Evolutionary conservation across 2,113 vertebrate genomes (phyloP), one percentile per base, ranked within the genome.

Genomic region (Protomyctophum bolini): DNA sequence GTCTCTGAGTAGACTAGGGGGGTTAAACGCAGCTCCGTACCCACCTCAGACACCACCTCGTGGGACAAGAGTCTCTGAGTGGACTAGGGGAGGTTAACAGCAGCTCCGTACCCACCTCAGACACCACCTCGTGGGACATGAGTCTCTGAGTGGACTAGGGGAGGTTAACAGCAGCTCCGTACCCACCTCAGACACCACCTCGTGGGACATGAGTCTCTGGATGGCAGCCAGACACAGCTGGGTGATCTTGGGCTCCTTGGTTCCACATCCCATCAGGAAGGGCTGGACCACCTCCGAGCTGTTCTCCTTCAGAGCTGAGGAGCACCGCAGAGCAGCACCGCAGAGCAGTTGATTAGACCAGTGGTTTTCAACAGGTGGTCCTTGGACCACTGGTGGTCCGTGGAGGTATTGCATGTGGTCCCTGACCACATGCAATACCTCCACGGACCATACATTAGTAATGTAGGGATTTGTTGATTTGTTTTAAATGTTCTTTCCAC

Each of bases 231-330:
- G 91, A 89, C 97, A 99, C 1, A 99, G 92, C 80, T 98, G 98
- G 83, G 98, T 98, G 86, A 99, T 98, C 93, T 98, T 99, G 79
- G 96, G 98, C 89, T 99, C 97, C 91, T 99, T 99, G 85, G 98
- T 99, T 86, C 98, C 98, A 87, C 98, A 99, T 55, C 97, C 98
- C 97, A 99, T 99, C 69, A 99, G 94, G 84, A 99, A 98, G 58
- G 97, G 97, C 73, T 99, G 97, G 82, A 99, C 97, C 63, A 98
- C 96, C 84, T 99, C 98, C 6, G 95, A 98, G 91, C 98, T 99
- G 91, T 97, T 97, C 81, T 99, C 98, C 92, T 98, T 99, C 88
- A 99, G 81, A 3, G 95, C 98, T 99, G 83, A 64, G 82, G 66
- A 6, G 67, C 28, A 11, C 41, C 28, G 10, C 33, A 41, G 33